These are phyloP conservation scores for Bothrops jararaca DNA, from an alignment of 2,113 vertebrate species.

Conservation along the genomic window DNA sequence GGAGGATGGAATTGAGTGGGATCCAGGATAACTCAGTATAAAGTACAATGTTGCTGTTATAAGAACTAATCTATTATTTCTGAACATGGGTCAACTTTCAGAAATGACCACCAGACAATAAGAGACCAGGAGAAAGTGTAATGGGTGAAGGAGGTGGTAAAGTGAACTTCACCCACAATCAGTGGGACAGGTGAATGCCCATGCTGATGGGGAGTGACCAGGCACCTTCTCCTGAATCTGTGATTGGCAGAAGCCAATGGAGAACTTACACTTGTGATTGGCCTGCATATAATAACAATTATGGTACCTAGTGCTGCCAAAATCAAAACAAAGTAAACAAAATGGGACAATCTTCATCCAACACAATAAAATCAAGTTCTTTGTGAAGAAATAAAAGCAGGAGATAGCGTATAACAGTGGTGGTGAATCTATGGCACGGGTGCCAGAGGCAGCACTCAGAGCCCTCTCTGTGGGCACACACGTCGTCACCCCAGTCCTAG, in stretches of 20 bases:
- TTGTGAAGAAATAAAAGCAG: background rate
- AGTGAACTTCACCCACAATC: background rate
- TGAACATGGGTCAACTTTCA: background rate
- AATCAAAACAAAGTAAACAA: background rate
- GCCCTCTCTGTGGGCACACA: too few species aligned
- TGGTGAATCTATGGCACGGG: too few species aligned
- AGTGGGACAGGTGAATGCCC: background rate
- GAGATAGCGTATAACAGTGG: background rate
- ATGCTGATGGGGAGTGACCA: background rate
- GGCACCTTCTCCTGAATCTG: background rate
- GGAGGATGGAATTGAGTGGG: background rate
- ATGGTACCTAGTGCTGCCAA: background rate
- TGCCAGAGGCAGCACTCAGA: too few species aligned
- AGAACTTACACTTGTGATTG: background rate
- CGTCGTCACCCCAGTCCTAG: too few species aligned
- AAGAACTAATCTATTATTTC: background rate
- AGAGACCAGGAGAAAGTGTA: background rate
- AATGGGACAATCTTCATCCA: background rate
- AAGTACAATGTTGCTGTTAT: background rate
- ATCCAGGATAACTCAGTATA: background rate
- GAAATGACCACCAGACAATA: background rate
- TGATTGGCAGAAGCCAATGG: background rate
- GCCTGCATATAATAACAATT: background rate
- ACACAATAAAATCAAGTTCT: background rate
- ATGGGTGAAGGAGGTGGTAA: background rate